Percentiles rank a stretch among this genome's conserved stretches.
These are phyloP conservation scores for Epinephelus moara DNA, from an alignment of 2,113 vertebrate species.

Conservation along the genomic window DNA sequence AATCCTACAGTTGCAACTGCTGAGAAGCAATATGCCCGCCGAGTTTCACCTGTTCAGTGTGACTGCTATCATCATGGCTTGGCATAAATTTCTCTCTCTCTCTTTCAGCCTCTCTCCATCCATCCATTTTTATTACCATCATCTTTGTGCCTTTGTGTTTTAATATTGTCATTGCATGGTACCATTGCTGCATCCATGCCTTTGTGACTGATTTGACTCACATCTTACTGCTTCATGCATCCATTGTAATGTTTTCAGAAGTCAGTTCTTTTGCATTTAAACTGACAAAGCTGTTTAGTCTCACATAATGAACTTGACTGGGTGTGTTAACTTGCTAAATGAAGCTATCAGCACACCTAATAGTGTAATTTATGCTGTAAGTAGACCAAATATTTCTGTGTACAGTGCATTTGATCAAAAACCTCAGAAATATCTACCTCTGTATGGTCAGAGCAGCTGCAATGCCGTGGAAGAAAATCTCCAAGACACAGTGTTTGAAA, in stretches of 20 bases:
- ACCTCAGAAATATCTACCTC: background rate
- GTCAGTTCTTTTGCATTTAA: constrained; percentile 32
- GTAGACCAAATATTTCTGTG: background rate
- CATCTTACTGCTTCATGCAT: constrained; percentile 64
- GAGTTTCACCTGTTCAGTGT: constrained; percentile 72
- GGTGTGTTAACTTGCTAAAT: constrained; percentile 13
- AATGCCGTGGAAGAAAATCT: background rate
- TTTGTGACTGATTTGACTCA: constrained; percentile 64
- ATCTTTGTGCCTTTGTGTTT: constrained; percentile 75
- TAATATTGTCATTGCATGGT: constrained; percentile 77
- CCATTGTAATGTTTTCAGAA: constrained; percentile 34
- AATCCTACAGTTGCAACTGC: constrained; percentile 59
- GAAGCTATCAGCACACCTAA: background rate
- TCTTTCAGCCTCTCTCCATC: constrained; percentile 80
- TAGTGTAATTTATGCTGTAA: background rate
- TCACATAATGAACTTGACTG: constrained; percentile 16
- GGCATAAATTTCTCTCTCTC: constrained; percentile 77
- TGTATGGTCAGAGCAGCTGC: background rate
- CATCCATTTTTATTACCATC: constrained; percentile 68
- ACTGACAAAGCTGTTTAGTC: constrained; percentile 36
- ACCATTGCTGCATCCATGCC: constrained; percentile 66
- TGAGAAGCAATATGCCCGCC: constrained; percentile 64
- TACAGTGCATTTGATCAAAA: background rate
- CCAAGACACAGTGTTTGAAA: background rate
- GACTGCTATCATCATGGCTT: constrained; percentile 75